Percentiles rank a stretch among this genome's conserved stretches.
These are phyloP conservation scores for Cloeon dipterum DNA, from an alignment of 2,888 invertebrate species.

Conservation along the genomic window DNA sequence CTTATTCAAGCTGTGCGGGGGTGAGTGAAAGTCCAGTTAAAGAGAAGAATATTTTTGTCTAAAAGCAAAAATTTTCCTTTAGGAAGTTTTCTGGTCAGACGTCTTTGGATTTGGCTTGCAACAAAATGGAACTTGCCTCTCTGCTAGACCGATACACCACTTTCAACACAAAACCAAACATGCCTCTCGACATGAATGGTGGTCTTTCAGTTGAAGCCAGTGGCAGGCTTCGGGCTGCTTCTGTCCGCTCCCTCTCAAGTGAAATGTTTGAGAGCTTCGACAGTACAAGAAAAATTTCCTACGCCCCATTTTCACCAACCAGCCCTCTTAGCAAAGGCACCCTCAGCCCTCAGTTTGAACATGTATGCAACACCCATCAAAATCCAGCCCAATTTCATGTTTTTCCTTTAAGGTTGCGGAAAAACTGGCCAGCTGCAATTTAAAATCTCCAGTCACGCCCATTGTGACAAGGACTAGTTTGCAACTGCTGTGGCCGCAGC, in stretches of 20 bases:
- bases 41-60: conserved; percentile 2
- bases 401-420: conserved; percentile 11
- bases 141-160: conserved; percentile 9
- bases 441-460: conserved; percentile 15
- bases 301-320: conserved; percentile 5
- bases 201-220: not conserved
- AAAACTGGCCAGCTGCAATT: conserved; percentile 10
- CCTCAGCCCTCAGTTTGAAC: conserved; percentile 11
- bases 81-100: conserved; percentile 19
- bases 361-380: conserved; percentile 8
- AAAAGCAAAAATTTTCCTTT: conserved; percentile 5
- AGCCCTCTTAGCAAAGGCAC: conserved; percentile 4
- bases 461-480: conserved; percentile 21
- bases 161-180: not conserved
- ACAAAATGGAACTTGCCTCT: conserved; percentile 15
- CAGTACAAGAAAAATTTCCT: not conserved
- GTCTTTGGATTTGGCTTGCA: conserved; percentile 17
- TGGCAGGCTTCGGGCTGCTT: not conserved
- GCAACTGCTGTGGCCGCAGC: conserved; percentile 32
- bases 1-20: conserved; percentile 23
- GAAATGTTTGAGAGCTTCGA: not conserved
- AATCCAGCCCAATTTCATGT: not conserved
- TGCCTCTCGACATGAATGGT: not conserved
- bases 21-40: conserved; percentile 16
- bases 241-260: not conserved